phyloP scores from a whole-genome alignment of 1,140 invertebrate species.

The Procambarus clarkii region DNA sequence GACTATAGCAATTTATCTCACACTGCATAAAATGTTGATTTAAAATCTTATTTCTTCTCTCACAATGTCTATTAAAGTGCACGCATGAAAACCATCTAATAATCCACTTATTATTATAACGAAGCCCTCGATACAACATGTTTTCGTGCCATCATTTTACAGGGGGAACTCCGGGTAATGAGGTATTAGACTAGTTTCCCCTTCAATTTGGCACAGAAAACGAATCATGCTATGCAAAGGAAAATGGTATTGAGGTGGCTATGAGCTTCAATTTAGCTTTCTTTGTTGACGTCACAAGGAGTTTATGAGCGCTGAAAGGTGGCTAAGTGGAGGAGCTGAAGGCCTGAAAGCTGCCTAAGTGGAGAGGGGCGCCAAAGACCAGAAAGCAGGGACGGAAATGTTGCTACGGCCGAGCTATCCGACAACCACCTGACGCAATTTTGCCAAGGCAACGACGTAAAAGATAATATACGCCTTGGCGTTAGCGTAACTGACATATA shows the following conservation, averaged over 20 bases:
- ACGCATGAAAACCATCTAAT: not conserved
- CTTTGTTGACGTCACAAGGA: slow-evolving; percentile 51
- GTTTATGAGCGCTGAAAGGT: slow-evolving; percentile 59
- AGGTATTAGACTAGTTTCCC: slow-evolving; percentile 7
- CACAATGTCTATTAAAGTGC: not conserved
- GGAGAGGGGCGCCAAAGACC: slow-evolving; percentile 3
- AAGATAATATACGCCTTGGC: too few species aligned
- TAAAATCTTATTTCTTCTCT: too few species aligned
- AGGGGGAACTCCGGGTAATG: not conserved
- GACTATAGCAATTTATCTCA: too few species aligned
- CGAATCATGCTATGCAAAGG: slow-evolving; percentile 25
- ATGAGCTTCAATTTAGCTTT: slow-evolving; percentile 44
- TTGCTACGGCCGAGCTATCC: not conserved
- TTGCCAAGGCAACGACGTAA: not conserved
- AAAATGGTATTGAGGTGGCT: slow-evolving; percentile 38
- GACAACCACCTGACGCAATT: not conserved
- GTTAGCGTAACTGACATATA: too few species aligned
- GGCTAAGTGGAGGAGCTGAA: slow-evolving; percentile 46
- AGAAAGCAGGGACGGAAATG: not conserved
- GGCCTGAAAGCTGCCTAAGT: slow-evolving; percentile 23
- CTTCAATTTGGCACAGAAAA: slow-evolving; percentile 34
- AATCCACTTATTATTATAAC: not conserved
- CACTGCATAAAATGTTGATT: too few species aligned
- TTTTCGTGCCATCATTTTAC: not conserved
- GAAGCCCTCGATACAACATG: not conserved